Conservation (phyloP, 2,888 invertebrate genomes). For the Camponotus fellah region DNA sequence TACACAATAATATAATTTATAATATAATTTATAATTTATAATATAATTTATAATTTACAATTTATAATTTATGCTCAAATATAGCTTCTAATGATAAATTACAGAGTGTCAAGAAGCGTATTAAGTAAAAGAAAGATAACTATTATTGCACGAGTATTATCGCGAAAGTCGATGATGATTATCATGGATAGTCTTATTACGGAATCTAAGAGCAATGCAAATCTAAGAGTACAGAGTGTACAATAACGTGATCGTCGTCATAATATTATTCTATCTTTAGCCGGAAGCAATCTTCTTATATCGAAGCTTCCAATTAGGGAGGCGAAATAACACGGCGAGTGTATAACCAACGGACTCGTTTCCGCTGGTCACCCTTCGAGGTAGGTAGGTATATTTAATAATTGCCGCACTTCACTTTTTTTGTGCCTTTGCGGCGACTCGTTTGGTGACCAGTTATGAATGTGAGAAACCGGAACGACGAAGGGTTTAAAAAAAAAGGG, state of each 20-base stretch:
- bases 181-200: background rate
- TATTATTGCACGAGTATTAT: slow-evolving; percentile 11
- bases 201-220: background rate
- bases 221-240: slow-evolving; percentile 3
- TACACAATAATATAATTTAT: background rate
- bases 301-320: slow-evolving; percentile 10
- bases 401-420: slow-evolving; percentile 67
- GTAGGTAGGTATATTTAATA: slow-evolving; percentile 72
- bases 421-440: slow-evolving; percentile 67
- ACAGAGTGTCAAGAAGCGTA: background rate
- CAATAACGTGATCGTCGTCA: background rate
- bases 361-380: slow-evolving; percentile 68
- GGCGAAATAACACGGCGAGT: slow-evolving; percentile 14
- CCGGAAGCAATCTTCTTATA: slow-evolving; percentile 24
- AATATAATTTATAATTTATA: too few species aligned
- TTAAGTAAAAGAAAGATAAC: background rate
- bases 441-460: slow-evolving; percentile 67
- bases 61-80: too few species aligned
- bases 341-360: slow-evolving; percentile 60
- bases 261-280: slow-evolving; percentile 1
- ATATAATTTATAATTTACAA: too few species aligned
- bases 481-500: slow-evolving; percentile 50
- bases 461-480: slow-evolving; percentile 71
- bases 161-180: slow-evolving; percentile 7
- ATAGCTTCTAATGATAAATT: background rate